Evolutionary conservation across 2,888 invertebrate genomes (phyloP).

Genomic region (Acrobasis suavella): DNA sequence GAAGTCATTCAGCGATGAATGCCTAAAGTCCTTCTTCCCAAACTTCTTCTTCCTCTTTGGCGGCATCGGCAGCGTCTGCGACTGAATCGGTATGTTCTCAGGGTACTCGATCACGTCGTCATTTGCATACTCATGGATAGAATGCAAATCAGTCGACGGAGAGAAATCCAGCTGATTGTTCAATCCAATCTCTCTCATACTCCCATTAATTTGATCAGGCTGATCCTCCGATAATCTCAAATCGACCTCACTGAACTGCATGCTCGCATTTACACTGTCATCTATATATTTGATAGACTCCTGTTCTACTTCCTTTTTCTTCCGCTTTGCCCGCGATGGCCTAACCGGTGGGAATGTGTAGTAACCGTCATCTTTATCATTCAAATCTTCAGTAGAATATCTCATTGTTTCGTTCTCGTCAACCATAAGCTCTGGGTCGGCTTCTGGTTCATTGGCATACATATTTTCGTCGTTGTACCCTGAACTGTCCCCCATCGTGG

Average conservation of each 20-base stretch:
- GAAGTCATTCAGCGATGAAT: conserved; percentile 68
- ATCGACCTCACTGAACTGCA: conserved; percentile 75
- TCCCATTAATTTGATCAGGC: conserved; percentile 47
- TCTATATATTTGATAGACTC: conserved; percentile 66
- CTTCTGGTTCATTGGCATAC: conserved; percentile 66
- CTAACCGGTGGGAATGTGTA: conserved; percentile 81
- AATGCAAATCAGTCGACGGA: conserved; percentile 61
- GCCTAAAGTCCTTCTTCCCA: conserved; percentile 52
- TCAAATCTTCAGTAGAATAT: conserved; percentile 70
- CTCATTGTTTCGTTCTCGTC: conserved; percentile 61
- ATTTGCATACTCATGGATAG: conserved; percentile 73
- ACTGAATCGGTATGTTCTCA: conserved; percentile 69
- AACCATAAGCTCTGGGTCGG: conserved; percentile 63
- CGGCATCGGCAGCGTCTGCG: conserved; percentile 75
- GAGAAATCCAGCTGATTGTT: conserved; percentile 65
- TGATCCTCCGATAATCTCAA: conserved; percentile 78
- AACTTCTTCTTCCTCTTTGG: conserved; percentile 69
- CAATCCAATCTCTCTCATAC: conserved; percentile 50
- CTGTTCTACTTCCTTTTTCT: conserved; percentile 65
- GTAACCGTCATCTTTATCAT: conserved; percentile 77
- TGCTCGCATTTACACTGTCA: conserved; percentile 66
- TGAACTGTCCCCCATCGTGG: conserved; percentile 80
- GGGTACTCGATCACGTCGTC: conserved; percentile 81
- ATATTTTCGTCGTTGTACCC: conserved; percentile 57
- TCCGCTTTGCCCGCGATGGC: conserved; percentile 81